These are phyloP conservation scores for Panopea generosa DNA, from an alignment of 2,888 invertebrate genomes.

Conservation along the genomic window DNA sequence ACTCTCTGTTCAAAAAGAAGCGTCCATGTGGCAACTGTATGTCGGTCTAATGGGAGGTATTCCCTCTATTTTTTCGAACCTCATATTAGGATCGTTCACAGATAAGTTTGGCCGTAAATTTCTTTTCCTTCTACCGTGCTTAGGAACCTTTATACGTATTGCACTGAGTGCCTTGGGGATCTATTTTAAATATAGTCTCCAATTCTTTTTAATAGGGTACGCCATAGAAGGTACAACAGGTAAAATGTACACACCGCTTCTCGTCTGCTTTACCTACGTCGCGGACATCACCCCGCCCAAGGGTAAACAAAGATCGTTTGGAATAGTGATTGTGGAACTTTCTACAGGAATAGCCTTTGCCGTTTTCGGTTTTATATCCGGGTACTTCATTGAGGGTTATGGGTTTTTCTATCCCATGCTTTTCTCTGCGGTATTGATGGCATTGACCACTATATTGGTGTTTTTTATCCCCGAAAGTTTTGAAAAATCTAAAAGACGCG, in stretches of 20 bases:
- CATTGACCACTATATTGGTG: constrained; percentile 9
- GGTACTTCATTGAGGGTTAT: constrained; percentile 49
- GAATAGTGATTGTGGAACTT: constrained; percentile 54
- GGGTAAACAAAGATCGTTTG: constrained; percentile 44
- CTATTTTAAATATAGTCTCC: constrained; percentile 55
- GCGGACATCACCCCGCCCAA: constrained; percentile 53
- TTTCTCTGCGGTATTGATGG: constrained; percentile 22
- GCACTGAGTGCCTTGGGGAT: constrained; percentile 39
- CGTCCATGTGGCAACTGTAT: constrained; percentile 47
- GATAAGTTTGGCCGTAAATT: constrained; percentile 65
- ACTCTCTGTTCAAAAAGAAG: constrained; percentile 39
- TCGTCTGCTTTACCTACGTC: constrained; percentile 57
- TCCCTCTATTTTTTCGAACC: constrained; percentile 54
- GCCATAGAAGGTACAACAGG: constrained; percentile 63
- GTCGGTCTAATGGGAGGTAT: constrained; percentile 46
- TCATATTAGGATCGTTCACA: constrained; percentile 55
- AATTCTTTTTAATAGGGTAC: constrained; percentile 46
- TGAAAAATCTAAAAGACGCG: constrained; percentile 30
- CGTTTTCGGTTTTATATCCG: constrained; percentile 37
- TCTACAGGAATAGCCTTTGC: constrained; percentile 32
- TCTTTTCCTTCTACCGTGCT: constrained; percentile 47
- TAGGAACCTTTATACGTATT: constrained; percentile 42
- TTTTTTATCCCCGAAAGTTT: constrained; percentile 58
- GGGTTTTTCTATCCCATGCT: constrained; percentile 58
- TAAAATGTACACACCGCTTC: constrained; percentile 52